Evolutionary conservation across 2,888 invertebrate species (phyloP).

Genomic region (Biston stratarius): DNA sequence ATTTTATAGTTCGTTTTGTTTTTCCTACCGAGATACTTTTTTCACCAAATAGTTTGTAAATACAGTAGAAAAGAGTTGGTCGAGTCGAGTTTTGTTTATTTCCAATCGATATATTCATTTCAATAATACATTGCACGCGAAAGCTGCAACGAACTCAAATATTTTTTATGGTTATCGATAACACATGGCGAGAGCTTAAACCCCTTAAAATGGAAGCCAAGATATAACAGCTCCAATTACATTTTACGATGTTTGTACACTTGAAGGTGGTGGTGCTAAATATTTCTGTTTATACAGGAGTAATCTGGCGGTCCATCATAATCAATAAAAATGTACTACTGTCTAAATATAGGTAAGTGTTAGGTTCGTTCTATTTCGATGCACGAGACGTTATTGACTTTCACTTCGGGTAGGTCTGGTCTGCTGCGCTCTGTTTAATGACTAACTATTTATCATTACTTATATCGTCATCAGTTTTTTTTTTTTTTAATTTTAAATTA

Average conservation of each 20-base stretch:
- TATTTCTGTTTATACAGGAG: conserved; percentile 48
- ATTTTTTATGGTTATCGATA: conserved; percentile 59
- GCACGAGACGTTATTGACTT: conserved; percentile 52
- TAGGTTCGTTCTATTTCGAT: conserved; percentile 51
- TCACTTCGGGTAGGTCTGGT: conserved; percentile 67
- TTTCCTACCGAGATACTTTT: background rate
- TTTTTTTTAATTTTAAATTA: no score
- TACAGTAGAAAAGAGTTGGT: background rate
- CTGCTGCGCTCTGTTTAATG: conserved; percentile 46
- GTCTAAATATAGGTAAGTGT: conserved; percentile 28
- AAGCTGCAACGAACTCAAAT: conserved; percentile 12
- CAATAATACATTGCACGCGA: conserved; percentile 19
- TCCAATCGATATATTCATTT: conserved; percentile 10
- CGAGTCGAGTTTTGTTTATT: background rate
- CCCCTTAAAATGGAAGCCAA: conserved; percentile 50
- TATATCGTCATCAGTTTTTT: no score
- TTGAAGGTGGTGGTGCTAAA: conserved; percentile 56
- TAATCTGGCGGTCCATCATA: conserved; percentile 37
- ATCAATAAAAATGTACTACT: conserved; percentile 31
- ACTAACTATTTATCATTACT: conserved; percentile 45
- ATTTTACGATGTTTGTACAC: conserved; percentile 76
- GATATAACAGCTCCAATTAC: conserved; percentile 53
- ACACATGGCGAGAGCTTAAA: conserved; percentile 65
- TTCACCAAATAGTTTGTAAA: background rate
- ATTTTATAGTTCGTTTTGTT: background rate